Conservation (phyloP, 1,140 invertebrate genomes). For the Drosophila navojoa region DNA sequence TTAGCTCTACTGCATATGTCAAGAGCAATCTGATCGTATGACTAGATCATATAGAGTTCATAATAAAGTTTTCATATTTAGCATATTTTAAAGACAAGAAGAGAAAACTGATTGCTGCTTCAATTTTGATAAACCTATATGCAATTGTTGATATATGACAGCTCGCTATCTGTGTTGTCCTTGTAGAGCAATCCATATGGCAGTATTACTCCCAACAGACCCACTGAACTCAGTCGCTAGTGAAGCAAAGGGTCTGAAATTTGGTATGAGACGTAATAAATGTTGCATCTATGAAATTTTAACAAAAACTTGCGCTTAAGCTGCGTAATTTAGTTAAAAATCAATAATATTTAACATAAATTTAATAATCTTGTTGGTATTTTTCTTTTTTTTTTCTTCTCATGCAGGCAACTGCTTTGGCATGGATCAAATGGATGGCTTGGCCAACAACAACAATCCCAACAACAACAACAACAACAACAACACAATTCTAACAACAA, state of each 20-base stretch:
- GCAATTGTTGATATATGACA: too few species aligned
- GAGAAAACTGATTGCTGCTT: too few species aligned
- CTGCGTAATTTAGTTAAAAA: background rate
- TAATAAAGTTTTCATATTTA: too few species aligned
- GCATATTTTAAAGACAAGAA: too few species aligned
- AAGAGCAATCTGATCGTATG: background rate
- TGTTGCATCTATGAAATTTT: background rate
- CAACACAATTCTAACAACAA: constrained; percentile 52
- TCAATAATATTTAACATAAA: background rate
- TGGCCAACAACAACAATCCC: constrained; percentile 52
- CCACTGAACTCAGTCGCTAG: constrained; percentile 1
- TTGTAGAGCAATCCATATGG: background rate
- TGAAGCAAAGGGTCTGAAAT: background rate
- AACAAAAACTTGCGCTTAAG: background rate
- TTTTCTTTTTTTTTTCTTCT: background rate
- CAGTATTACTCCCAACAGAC: background rate
- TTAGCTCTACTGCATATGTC: too few species aligned
- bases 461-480: constrained; percentile 60
- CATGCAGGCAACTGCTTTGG: constrained; percentile 50
- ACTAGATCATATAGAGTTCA: background rate
- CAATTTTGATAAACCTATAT: too few species aligned
- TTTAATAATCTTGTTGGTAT: background rate
- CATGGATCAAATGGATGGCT: constrained; percentile 62
- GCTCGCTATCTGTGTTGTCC: too few species aligned
- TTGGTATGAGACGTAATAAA: background rate